Base-by-base conservation (phyloP, 2,113 vertebrate genomes). In the Nettapus auritus region DNA sequence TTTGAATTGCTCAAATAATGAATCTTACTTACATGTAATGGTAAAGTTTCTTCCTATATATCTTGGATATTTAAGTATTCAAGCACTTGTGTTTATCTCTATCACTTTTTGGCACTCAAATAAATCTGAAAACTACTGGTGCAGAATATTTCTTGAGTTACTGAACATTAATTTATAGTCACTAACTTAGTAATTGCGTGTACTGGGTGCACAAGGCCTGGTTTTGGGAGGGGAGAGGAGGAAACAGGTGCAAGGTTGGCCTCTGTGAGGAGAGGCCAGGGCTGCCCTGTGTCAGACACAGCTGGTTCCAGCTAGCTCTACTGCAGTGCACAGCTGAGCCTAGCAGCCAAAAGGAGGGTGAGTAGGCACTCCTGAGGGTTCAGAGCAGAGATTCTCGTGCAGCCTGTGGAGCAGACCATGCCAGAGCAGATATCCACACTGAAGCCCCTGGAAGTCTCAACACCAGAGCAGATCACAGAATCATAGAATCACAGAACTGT, bases 261-360 rank as follows among this genome's bases (percentile, higher is more conserved):
- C 68, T 64, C 34, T 77, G 12, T 33, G 13, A 42, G 11, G 80
- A 50, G 14, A 23, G 52, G 8, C 7, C 15, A 44, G 33, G 16
- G 6, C 25, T 85, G 8, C 11, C 13, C 13, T 14, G 9, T 48
- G 18, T 7, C 46, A 53, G 48, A 31, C 22, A 63, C 2, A 42
- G 11, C 2, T 2, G 2, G 3, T 29, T 71, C 67, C 36, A 67
- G 15, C 9, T 15, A 78, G 2, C 18, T 69, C 0, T 2, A 23
- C 20, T 8, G 12, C 12, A 67, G 25, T 22, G 22, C 5, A 21
- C n/a, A 70, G 33, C 26, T 33, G 29, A 83, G 23, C 7, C 9
- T 8, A 23, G 21, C 4, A 71, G 14, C 38, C 4, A 44, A 57
- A 57, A 33, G 56, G 31, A 57, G 31, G 7, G 18, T 57, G 56